Evolutionary conservation across 1,140 invertebrate genomes (phyloP).

Genomic region (Lutraria rhynchaena): DNA sequence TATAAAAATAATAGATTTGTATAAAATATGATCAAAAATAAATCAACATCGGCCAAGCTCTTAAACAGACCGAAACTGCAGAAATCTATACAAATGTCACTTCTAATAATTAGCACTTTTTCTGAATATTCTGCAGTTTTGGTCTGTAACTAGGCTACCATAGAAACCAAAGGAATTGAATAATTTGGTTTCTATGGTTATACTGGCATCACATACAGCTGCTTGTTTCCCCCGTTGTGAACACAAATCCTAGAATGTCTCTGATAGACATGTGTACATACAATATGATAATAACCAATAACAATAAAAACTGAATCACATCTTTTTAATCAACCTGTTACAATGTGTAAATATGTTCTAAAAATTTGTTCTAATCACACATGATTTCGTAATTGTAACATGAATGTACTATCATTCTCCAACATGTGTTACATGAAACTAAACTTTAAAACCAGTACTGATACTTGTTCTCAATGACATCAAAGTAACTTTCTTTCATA

Average conservation of each 20-base stretch:
- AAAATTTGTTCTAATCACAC: no score
- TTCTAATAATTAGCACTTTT: not conserved
- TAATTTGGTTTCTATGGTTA: slow-evolving; percentile 42
- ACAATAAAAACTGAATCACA: not conserved
- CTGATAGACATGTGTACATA: no score
- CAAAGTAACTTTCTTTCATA: no score
- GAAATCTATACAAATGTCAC: not conserved
- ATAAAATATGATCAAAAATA: slow-evolving; percentile 78
- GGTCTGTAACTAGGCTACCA: slow-evolving; percentile 46
- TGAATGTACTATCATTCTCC: no score
- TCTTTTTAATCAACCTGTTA: no score
- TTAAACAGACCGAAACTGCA: slow-evolving; percentile 53
- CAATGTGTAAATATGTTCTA: no score
- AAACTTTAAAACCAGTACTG: no score
- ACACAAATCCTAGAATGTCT: slow-evolving; percentile 24
- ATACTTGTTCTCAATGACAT: no score
- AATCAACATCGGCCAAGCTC: slow-evolving; percentile 64
- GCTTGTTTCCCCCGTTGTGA: slow-evolving; percentile 60
- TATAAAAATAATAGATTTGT: slow-evolving; percentile 79
- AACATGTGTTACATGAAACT: no score
- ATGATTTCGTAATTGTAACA: no score
- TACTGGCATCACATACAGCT: slow-evolving; percentile 59
- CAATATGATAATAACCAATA: not conserved
- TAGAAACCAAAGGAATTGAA: slow-evolving; percentile 17
- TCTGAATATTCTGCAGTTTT: slow-evolving; percentile 17